Evolutionary conservation across 2,797 vertebrate genomes (phyloP).

Genomic region (Sus cebifrons): DNA sequence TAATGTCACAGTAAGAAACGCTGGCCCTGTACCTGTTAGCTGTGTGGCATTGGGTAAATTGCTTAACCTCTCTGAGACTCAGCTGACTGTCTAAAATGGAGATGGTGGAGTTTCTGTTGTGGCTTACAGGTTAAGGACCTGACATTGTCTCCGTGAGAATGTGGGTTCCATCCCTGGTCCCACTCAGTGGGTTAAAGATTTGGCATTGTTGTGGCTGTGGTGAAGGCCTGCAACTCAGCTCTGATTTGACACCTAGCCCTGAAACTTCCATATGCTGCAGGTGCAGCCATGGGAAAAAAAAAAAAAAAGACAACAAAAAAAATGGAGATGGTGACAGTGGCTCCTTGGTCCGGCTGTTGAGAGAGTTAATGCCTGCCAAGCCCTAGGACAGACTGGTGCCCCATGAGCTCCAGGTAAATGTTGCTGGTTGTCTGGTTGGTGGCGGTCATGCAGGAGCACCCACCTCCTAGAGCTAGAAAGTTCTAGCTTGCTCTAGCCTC

Average conservation of each 20-base stretch:
- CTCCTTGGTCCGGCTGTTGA: neutral
- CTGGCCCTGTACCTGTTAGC: neutral
- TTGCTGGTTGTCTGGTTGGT: neutral
- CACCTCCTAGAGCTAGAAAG: neutral
- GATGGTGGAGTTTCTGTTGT: neutral
- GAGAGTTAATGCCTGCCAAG: neutral
- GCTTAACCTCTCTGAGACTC: neutral
- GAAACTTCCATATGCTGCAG: too few relatives aligned
- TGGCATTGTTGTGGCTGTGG: too few relatives aligned
- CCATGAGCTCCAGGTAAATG: rapidly evolving
- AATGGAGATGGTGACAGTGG: neutral
- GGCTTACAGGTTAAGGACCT: too few relatives aligned
- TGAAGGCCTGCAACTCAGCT: too few relatives aligned
- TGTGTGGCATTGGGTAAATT: neutral
- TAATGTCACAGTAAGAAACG: too few relatives aligned
- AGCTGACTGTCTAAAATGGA: neutral
- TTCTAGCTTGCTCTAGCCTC: neutral
- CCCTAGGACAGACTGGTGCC: neutral
- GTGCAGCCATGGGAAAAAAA: too few relatives aligned
- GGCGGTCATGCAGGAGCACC: neutral
- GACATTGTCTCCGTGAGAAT: too few relatives aligned
- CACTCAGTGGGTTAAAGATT: too few relatives aligned
- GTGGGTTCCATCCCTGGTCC: too few relatives aligned
- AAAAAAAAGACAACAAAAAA: too few relatives aligned
- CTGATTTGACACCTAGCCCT: too few relatives aligned